Evolutionary conservation across 2,888 invertebrate genomes (phyloP), one percentile per base, ranked within the genome.

Genomic region (Drosophila prolongata): DNA sequence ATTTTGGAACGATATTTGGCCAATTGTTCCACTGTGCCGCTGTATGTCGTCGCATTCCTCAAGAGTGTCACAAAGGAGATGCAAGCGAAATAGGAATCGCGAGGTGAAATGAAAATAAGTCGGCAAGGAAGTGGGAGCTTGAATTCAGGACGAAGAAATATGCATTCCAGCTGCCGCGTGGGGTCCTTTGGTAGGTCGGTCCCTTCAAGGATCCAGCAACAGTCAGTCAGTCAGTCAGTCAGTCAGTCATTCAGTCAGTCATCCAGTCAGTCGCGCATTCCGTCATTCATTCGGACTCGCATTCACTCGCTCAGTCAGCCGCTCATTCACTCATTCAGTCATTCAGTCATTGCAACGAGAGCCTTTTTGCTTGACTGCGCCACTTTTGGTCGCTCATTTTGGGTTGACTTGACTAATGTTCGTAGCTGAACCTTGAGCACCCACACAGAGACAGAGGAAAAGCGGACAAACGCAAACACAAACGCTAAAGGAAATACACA

Each of bases 381-480:
- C 81, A 79, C 77, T 87, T 83, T 87, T 75, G 72, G 72, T 61
- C 86, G 83, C 83, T 86, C 83, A 87, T 82, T 83, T 83, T 76
- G 76, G 83, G 77, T 74, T 78, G 75, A 70, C 78, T 86, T 62
- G 86, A 82, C 86, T 73, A 86, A 86, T 82, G 88, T 76, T 78
- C 75, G 55, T 52, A 73, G 79, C 81, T 75, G 46, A 82, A 61
- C 86, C 86, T 85, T 85, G 79, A 75, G 69, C 76, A 61, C 56
- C 72, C 64, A 79, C 54, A 75, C 38, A 59, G n/a, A 19, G 34
- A 19, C 16, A 60, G 61, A 43, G 42, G 64, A 35, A 49, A 62
- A 34, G 59, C 46, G 44, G 38, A 56, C 40, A 61, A 8, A 64
- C 27, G 67, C 49, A 37, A 9, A 44, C 13, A 56, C 47, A 50